Evolutionary conservation across 2,797 vertebrate genomes (phyloP).

Genomic region (Phrynocephalus forsythii): DNA sequence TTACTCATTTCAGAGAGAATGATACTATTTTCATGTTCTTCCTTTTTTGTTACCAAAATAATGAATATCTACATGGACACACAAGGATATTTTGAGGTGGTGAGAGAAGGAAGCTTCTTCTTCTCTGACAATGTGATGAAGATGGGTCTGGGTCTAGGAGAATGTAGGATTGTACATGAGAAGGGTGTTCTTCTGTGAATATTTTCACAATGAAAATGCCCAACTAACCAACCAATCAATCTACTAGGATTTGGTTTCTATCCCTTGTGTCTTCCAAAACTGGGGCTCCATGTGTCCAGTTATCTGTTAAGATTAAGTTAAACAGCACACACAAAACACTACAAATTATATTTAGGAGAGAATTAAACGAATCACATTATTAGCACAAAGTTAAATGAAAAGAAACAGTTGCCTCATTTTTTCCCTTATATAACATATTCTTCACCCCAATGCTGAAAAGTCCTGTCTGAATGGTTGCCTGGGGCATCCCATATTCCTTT

Average conservation of each 20-base stretch:
- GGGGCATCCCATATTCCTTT: not conserved
- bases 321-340: not conserved
- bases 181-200: not conserved
- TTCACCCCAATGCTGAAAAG: not conserved
- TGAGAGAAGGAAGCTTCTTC: not conserved
- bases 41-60: conserved; percentile 35
- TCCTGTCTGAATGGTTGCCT: too few species aligned
- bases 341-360: not conserved
- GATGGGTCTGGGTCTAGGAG: not conserved
- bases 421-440: not conserved
- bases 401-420: not conserved
- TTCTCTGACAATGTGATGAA: not conserved
- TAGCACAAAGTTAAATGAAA: not conserved
- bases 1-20: conserved; percentile 53
- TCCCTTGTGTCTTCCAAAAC: not conserved
- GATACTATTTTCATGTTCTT: conserved; percentile 35
- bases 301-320: not conserved
- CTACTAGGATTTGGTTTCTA: not conserved
- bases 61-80: conserved; percentile 29
- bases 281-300: not conserved
- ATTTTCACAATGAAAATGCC: not conserved
- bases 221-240: too few species aligned
- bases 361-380: not conserved
- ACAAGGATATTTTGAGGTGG: conserved; percentile 12
- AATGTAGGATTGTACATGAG: not conserved